Percentiles rank a stretch among this genome's conserved stretches.
Evolutionary conservation across 2,797 vertebrate genomes (phyloP).

Genomic region (Phoxinus dragarum): DNA sequence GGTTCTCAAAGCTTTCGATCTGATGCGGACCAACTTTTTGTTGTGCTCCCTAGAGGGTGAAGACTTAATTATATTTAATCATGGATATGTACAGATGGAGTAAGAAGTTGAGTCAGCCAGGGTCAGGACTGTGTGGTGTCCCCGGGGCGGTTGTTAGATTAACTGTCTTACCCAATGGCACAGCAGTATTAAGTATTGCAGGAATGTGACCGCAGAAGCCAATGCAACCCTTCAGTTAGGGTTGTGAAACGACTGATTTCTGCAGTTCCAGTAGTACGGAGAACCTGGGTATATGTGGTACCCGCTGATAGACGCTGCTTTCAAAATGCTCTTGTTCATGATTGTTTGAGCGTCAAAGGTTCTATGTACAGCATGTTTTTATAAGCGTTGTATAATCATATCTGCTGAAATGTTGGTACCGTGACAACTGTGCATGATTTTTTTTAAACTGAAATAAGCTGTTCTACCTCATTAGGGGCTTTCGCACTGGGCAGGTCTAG

Average conservation of each 20-base stretch:
- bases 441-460: too few relatives aligned
- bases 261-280: background rate
- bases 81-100: background rate
- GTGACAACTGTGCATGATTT: too few relatives aligned
- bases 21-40: background rate
- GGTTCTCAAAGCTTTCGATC: background rate
- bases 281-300: background rate
- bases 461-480: too few relatives aligned
- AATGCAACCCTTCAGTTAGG: background rate
- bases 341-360: background rate
- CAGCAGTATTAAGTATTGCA: conserved; percentile 19
- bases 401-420: background rate
- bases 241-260: background rate
- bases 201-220: background rate
- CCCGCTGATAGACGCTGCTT: too few relatives aligned
- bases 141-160: conserved; percentile 20
- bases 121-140: background rate
- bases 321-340: background rate
- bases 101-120: conserved; percentile 32
- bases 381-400: background rate
- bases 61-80: background rate
- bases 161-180: background rate
- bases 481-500: too few relatives aligned
- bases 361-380: background rate
- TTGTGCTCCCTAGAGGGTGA: background rate